Evolutionary conservation across 2,113 vertebrate species (phyloP).

Genomic region (Athene cunicularia): DNA sequence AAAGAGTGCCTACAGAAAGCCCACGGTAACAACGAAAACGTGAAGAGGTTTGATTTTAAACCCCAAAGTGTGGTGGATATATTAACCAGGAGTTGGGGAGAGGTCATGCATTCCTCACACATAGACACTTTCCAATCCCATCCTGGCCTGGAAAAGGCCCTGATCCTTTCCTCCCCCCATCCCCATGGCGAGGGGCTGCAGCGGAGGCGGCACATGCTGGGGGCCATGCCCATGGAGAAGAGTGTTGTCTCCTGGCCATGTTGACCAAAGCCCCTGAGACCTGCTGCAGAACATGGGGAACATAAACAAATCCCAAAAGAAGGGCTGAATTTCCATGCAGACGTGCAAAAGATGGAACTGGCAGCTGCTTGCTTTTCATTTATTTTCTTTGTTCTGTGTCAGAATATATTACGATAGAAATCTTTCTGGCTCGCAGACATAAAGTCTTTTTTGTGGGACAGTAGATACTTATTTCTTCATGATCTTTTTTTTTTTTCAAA

Average conservation of each 20-base stretch:
- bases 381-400: slow-evolving; percentile 1
- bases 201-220: fast-evolving
- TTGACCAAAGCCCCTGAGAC: neutral
- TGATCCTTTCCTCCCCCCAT: neutral
- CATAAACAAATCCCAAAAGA: neutral
- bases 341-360: neutral
- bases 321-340: neutral
- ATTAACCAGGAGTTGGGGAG: neutral
- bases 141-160: neutral
- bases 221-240: neutral
- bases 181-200: neutral
- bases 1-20: neutral
- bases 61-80: neutral
- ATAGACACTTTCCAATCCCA: neutral
- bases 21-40: neutral
- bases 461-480: neutral
- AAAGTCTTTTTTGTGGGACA: neutral
- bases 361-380: neutral
- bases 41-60: slow-evolving; percentile 40
- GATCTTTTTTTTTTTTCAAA: neutral
- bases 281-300: neutral
- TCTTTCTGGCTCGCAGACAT: neutral
- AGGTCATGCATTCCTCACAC: neutral
- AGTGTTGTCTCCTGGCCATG: fast-evolving
- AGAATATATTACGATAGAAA: neutral